Base-by-base conservation (phyloP, 92 coral and sea anemone genomes). In the Chrysogorgia sp. region DNA sequence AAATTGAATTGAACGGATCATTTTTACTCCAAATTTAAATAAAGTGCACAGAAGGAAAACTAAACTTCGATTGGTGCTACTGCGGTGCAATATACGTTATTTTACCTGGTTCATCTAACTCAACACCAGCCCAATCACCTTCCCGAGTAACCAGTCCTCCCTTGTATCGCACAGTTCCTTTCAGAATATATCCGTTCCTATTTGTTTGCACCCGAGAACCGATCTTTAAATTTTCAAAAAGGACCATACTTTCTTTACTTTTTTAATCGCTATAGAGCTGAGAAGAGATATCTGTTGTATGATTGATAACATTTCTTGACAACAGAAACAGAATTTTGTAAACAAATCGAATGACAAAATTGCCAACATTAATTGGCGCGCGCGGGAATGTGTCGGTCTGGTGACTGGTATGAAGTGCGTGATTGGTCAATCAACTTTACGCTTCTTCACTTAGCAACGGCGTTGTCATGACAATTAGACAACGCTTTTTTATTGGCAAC, bases 61-160 rank as follows among this genome's bases (percentile, higher is more conserved):
- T 12, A 8, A 7, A 31, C 23, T 58, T 58, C 24, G 23, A 19
- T 58, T 0, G 2, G 23, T 52, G 48, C 24, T 34, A 26, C 31
- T n/a, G 22, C 6, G 13, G 10, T 12, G 40, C 28, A 22, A 28
- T 21, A 22, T 0, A 8, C 60, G 1, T 32, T 14, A 20, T 2
- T 6, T 12, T 57, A 91, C 98, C 98, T 94, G 90, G 81, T 22
- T 90, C 86, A 70, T 94, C 98, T 34, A 94, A 49, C 40, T 94
- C 98, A 10, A 94, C 83, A 20, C 98, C 98, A 67, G 89, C 87
- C 98, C 98, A 94, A 37, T 91, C 93, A 75, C 98, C 98, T 40
- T 88, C 76, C 65, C 88, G 84, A 10, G 93, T 85, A 8, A 94
- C 90, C 34, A 94, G 85, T 32, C 85, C 86, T 9, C 98, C 98